Conservation (phyloP, 2,797 vertebrate species). For the Gobio occitaniae region DNA sequence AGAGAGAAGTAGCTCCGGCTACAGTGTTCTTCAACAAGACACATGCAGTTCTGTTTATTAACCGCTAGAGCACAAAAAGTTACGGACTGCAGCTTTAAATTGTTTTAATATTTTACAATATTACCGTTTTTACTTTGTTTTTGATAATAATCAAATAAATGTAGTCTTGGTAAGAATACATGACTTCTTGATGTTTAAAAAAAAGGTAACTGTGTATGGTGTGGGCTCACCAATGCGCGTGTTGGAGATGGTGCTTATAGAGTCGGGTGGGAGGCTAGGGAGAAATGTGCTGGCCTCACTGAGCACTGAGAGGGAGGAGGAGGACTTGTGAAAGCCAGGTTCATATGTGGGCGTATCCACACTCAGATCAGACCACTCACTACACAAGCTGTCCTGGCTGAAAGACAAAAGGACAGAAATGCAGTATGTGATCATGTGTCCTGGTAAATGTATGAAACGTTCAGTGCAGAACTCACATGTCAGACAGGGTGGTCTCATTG, state of each 20-base stretch:
- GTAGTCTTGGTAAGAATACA: neutral
- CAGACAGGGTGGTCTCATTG: constrained; percentile 44
- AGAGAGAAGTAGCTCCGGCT: no score
- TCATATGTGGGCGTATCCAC: constrained; percentile 57
- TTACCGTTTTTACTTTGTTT: neutral
- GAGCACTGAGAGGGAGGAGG: constrained; percentile 71
- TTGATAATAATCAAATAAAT: neutral
- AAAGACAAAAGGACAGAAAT: constrained; percentile 11
- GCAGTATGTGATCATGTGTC: neutral
- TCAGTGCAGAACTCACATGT: constrained; percentile 42
- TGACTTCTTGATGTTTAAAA: neutral
- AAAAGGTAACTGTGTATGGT: neutral
- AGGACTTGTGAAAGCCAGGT: constrained; percentile 64
- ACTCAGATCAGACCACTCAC: constrained; percentile 73
- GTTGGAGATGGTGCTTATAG: constrained; percentile 68
- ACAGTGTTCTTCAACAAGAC: no score
- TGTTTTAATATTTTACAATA: no score
- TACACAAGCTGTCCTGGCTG: constrained; percentile 70
- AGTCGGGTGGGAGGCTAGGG: constrained; percentile 73
- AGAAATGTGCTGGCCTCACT: constrained; percentile 78
- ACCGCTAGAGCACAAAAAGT: no score
- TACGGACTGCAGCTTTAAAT: no score
- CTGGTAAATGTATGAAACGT: constrained; percentile 12
- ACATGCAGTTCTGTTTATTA: no score
- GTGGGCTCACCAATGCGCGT: constrained; percentile 78